Evolutionary conservation across 2,888 invertebrate species (phyloP), one percentile per base, ranked within the genome.

Genomic region (Congeria kusceri): DNA sequence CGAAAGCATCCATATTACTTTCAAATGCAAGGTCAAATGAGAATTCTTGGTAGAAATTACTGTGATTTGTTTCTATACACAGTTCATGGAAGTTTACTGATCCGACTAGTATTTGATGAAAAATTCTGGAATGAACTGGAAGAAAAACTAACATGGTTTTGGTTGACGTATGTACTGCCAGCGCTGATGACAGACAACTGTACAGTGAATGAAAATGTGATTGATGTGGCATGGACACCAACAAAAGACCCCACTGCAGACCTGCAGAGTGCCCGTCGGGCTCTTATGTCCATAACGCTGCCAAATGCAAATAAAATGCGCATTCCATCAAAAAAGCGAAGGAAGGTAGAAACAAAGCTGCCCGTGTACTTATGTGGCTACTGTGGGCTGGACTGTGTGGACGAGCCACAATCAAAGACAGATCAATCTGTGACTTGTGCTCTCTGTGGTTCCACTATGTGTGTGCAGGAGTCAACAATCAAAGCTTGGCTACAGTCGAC

Each of bases 11-110:
- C 57, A 7, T 75, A 75, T 44, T 75, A 47, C n/a, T 64, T 47
- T 18, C 76, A 71, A 56, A 66, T 70, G 15, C 70, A 71, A 57
- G 70, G 76, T 15, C 76, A 77, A 28, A 65, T 71, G 64, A 44
- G 15, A 61, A 46, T 77, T 9, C 39, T 65, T n/a, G 62, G 53
- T 28, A 77, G 70, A 46, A 7, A 66, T 1, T 71, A 58, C 29
- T 70, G 76, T 62, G 76, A 77, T 44, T 49, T 75, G 23, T 68
- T 59, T 49, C 13, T 75, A 1, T 75, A 23, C 29, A 69, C 75
- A 4, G 18, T n/a, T n/a, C 75, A 75, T 58, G 75, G 75, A 20
- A 46, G 29, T 49, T 18, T 39, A 15, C 5, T 4, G 1, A 25
- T 68, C 7, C 20, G 72, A 27, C 20, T 75, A 7, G n/a, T 18